Base-by-base conservation (phyloP, 1,140 invertebrate species). In the Nephotettix cincticeps region DNA sequence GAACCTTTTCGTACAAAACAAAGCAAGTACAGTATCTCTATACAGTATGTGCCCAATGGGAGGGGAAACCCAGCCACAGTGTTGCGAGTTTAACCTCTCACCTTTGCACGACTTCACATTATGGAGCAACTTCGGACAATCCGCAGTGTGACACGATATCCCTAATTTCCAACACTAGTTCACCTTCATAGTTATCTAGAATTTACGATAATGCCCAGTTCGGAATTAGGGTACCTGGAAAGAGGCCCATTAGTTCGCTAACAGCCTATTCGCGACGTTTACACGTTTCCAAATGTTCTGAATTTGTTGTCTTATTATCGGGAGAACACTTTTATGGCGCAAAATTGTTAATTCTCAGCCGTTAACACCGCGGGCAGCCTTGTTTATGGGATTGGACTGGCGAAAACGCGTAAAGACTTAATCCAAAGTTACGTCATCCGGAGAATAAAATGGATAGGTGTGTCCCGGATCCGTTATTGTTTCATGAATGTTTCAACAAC, bases 241-340 rank as follows among this genome's bases (percentile, higher is more conserved):
- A 51, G 47, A 21, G 3, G 4, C 47, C 14, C 21, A 51, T 51
- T 51, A 21, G n/a, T 4, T n/a, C 47, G 3, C n/a, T 51, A 51
- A 51, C 47, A 51, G 21, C 47, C 47, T 51, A 51, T 51, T 51
- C 4, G 14, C 14, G 4, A 51, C 47, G n/a, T 21, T 51, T 19
- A 51, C 47, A 51, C 3, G 14, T 6, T 51, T 17, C 47, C 47
- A 51, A 21, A 51, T 51, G 21, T 51, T 51, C 32, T 4, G 47
- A 51, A 51, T 51, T 51, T n/a, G 47, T n/a, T 51, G 47, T 51
- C 47, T 51, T 51, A 51, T 51, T 51, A 51, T 51, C 47, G 47
- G 19, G 4, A 4, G n/a, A 51, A 4, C 47, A 51, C 47, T 21
- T 51, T 21, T 21, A 21, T n/a, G 47, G 47, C 47, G 19, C 47